Base-by-base conservation (phyloP, 2,888 invertebrate species). In the Diloba caeruleocephala region DNA sequence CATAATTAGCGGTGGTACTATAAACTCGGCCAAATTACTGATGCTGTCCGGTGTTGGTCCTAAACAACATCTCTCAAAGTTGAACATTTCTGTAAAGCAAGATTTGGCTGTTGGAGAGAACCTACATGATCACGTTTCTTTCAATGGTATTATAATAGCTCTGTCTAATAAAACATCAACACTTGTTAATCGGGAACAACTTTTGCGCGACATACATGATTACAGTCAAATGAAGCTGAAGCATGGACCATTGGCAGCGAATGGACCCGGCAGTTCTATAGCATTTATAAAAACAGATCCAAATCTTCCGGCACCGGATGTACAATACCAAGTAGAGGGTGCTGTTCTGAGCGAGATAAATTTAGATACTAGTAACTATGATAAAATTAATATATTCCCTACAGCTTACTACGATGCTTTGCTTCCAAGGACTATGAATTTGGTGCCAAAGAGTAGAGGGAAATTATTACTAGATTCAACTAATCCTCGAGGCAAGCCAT, bases 401-500 rank as follows among this genome's bases (percentile, higher is more conserved):
- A 79, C 94, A 1, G 72, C 94, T 0, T 96, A 94, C 74, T 96
- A 96, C 73, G 89, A 95, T 57, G 94, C 94, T 0, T 79, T 96
- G 2, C 84, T 92, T 51, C 85, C 95, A 0, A 88, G 95, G 48
- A 93, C 95, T 0, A 94, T 95, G 72, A 85, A 95, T 14, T 70
- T 96, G 31, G 86, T 89, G 4, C 96, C 96, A 0, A 90, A 90
- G 62, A 96, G 96, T 63, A 88, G 95, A 69, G 96, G 96, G 0
- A 85, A 87, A 10, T 57, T 96, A 0, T 73, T 85, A 21, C 82
- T 98, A 0, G 96, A 96, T 71, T 84, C 92, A 0, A 93, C 94
- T 0, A 94, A 98, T 85, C 97, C 97, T 0, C 91, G 94, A 71
- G 96, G 96, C 0, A 88, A 94, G 29, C 97, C 97, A 0, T 75